Evolutionary conservation across 2,113 vertebrate species (phyloP).

Genomic region (Capreolus pygargus): DNA sequence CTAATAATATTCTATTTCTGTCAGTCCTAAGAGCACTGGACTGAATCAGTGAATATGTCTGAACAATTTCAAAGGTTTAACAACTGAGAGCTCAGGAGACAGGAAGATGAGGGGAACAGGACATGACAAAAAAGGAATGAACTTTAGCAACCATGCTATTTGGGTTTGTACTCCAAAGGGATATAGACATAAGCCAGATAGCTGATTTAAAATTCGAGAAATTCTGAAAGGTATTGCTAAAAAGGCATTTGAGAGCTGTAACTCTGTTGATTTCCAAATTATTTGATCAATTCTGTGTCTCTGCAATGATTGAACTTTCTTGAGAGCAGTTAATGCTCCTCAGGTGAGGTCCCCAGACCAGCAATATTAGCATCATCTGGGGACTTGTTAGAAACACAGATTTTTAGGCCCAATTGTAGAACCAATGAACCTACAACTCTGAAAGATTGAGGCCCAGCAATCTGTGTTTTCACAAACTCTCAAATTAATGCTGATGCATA

Average conservation of each 20-base stretch:
- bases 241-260: neutral
- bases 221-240: neutral
- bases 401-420: neutral
- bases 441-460: neutral
- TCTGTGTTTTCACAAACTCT: neutral
- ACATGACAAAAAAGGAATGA: neutral
- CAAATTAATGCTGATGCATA: neutral
- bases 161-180: neutral
- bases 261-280: neutral
- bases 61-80: slow-evolving; percentile 20
- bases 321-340: neutral
- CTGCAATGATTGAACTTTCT: neutral
- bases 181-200: neutral
- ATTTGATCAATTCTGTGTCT: neutral
- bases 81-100: neutral
- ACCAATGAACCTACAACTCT: neutral
- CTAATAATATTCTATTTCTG: neutral
- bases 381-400: neutral
- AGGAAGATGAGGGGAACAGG: neutral
- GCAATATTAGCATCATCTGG: neutral
- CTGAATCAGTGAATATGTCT: neutral
- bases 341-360: neutral
- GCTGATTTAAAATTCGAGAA: neutral
- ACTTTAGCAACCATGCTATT: neutral
- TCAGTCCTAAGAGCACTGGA: neutral